Conservation (phyloP, 2,888 invertebrate genomes). For the Cephus nigrinus region DNA sequence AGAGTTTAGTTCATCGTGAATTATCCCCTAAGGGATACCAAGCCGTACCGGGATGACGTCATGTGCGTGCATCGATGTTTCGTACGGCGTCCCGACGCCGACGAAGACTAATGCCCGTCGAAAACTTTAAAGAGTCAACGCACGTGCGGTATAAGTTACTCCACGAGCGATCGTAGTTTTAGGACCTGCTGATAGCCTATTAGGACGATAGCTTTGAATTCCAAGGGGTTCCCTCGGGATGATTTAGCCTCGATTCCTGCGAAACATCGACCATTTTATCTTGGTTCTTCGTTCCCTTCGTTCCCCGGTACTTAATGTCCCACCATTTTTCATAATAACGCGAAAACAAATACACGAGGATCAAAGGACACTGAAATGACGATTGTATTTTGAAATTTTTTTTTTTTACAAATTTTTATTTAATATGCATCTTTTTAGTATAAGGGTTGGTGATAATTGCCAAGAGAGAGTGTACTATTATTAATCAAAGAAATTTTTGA, state of each 20-base stretch:
- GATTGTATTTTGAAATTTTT: not conserved
- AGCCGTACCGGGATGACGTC: not conserved
- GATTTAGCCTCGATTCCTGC: not conserved
- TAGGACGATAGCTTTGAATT: slow-evolving; percentile 18
- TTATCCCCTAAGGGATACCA: not conserved
- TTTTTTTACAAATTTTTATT: not conserved
- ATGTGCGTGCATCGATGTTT: not conserved
- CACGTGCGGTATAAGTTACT: slow-evolving; percentile 26
- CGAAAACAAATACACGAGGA: not conserved
- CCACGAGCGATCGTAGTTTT: slow-evolving; percentile 17
- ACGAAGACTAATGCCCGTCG: slow-evolving; percentile 23
- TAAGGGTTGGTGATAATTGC: not conserved
- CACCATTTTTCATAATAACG: not conserved
- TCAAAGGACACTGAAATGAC: not conserved
- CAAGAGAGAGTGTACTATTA: too few species aligned
- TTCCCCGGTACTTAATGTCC: not conserved
- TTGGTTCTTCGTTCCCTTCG: not conserved
- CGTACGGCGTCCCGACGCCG: slow-evolving; percentile 11
- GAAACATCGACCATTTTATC: not conserved
- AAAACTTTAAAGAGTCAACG: slow-evolving; percentile 15
- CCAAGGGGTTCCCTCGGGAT: not conserved
- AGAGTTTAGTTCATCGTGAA: not conserved
- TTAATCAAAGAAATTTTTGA: too few species aligned
- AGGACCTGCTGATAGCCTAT: slow-evolving; percentile 18
- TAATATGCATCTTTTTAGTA: not conserved